Evolutionary conservation across 2,888 invertebrate species (phyloP).

Genomic region (Spisula subtruncata): DNA sequence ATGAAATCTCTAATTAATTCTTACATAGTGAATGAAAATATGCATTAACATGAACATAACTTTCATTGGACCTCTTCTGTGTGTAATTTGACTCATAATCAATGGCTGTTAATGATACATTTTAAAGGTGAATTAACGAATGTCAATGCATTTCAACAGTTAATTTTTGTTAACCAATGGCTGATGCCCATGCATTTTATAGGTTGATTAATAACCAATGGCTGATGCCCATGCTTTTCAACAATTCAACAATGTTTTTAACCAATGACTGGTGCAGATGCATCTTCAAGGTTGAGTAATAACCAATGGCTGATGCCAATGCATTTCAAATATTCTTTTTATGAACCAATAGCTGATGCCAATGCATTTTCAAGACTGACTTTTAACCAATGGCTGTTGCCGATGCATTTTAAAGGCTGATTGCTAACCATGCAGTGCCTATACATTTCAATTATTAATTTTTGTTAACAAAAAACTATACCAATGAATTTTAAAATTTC

Average conservation of each 20-base stretch:
- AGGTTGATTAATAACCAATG: background rate
- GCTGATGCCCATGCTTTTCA: background rate
- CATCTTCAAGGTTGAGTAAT: background rate
- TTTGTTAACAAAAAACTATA: background rate
- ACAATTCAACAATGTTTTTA: background rate
- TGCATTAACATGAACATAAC: background rate
- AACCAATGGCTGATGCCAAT: background rate
- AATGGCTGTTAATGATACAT: too few relatives aligned
- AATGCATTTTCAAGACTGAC: background rate
- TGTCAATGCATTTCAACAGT: too few relatives aligned
- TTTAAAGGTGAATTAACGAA: too few relatives aligned
- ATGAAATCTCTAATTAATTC: background rate
- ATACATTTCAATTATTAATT: background rate
- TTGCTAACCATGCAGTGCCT: too few relatives aligned
- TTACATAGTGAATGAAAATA: background rate
- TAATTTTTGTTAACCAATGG: conserved; percentile 8
- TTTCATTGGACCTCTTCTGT: conserved; percentile 4
- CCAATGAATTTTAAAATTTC: background rate
- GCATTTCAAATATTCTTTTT: background rate
- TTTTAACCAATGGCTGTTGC: background rate
- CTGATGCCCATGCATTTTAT: background rate
- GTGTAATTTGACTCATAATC: background rate
- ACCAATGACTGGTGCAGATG: background rate
- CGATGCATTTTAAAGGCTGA: background rate
- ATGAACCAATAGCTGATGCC: background rate